Percentiles rank a stretch among this genome's conserved stretches.
Conservation (phyloP, 2,113 vertebrate genomes). For the Lamprotornis superbus region DNA sequence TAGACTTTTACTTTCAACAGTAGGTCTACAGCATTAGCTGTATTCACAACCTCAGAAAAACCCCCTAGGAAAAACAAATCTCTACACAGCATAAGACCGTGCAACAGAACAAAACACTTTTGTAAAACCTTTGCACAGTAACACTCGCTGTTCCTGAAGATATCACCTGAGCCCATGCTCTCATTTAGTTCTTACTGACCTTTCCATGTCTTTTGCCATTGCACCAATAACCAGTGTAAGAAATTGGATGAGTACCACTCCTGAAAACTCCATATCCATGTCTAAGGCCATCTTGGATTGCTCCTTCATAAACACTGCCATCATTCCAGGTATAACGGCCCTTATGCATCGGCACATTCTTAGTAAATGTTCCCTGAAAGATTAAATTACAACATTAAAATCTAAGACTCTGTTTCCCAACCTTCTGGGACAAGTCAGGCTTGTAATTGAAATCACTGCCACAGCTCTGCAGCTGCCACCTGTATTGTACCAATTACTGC, state of each 20-base stretch:
- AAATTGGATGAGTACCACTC: constrained; percentile 59
- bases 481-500: not conserved
- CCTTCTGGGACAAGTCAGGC: not conserved
- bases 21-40: not conserved
- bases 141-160: not conserved
- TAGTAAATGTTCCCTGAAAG: constrained; percentile 84
- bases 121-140: not conserved
- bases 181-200: constrained; percentile 65
- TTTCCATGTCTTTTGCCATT: constrained; percentile 85
- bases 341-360: constrained; percentile 76
- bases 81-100: not conserved
- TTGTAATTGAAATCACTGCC: not conserved
- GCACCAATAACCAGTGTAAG: constrained; percentile 86
- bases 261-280: constrained; percentile 83
- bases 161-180: not conserved
- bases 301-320: constrained; percentile 84
- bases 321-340: constrained; percentile 85
- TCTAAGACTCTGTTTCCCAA: not conserved
- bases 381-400: not conserved
- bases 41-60: not conserved
- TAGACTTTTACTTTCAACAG: not conserved
- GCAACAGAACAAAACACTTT: not conserved
- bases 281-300: constrained; percentile 75
- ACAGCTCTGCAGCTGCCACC: not conserved
- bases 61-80: not conserved